Evolutionary conservation across 2,888 invertebrate species (phyloP), one percentile per base, ranked within the genome.

Genomic region (Cerastis leucographa): DNA sequence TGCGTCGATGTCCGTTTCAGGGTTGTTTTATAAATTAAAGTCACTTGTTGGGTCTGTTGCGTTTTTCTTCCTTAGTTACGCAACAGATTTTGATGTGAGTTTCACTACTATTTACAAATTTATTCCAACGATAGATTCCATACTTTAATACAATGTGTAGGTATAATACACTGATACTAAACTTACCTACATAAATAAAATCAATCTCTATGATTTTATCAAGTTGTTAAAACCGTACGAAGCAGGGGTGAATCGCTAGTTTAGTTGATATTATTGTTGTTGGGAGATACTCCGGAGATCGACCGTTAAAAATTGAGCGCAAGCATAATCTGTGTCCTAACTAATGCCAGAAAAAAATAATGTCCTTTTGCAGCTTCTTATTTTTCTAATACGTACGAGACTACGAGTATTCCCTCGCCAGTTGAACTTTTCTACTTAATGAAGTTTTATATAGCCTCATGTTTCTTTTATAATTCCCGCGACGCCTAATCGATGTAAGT

Each of bases 401-500:
- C n/a, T n/a, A n/a, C n/a, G n/a, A n/a, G n/a, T n/a, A 71, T 40
- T 67, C 49, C 68, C 68, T 40, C 2, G 9, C 9, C 29, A 67
- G 6, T 51, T 68, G 4, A 68, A 44, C n/a, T 12, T 49, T 22
- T 6, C 49, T 71, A 71, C 49, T 40, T 51, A 40, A 9, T 35
- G 19, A n/a, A 68, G 51, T 68, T 68, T 40, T 19, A 9, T 40
- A 19, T 19, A 40, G 29, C 9, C 29, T 61, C 44, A 25, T 54
- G 29, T 17, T 44, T 29, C 29, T 25, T 71, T 51, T 51, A 51
- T 69, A 40, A 40, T 25, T 51, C 42, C 71, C 71, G 25, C 69
- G 29, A 29, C 42, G 51, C 25, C 11, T 69, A 42, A 42, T 72
- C 51, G 51, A 72, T 42, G 72, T 72, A 29, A 72, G 71, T 40